Conservation (phyloP, 1,140 invertebrate genomes). For the Drosophila teissieri region DNA sequence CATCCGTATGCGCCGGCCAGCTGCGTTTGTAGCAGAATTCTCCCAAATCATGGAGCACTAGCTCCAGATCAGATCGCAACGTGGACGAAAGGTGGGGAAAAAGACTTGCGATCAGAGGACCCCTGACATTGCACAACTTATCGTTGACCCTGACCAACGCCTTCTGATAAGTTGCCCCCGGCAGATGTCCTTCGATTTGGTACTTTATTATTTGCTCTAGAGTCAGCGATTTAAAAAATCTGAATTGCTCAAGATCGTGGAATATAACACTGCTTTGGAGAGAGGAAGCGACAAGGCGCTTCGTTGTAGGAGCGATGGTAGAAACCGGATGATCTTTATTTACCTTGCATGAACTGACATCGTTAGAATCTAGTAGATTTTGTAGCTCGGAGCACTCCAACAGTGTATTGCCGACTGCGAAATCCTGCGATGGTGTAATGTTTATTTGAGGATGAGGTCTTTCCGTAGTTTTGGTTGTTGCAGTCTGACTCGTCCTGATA, state of each 20-base stretch:
- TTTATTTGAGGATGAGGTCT: not conserved
- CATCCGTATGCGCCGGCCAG: not conserved
- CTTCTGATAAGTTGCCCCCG: slow-evolving; percentile 36
- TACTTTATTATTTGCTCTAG: slow-evolving; percentile 31
- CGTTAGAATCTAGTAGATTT: slow-evolving; percentile 23
- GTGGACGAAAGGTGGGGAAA: slow-evolving; percentile 29
- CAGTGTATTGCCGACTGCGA: slow-evolving; percentile 47
- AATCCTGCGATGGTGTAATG: slow-evolving; percentile 51
- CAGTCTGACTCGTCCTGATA: not conserved
- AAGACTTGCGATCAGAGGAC: slow-evolving; percentile 33
- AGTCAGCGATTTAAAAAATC: slow-evolving; percentile 30
- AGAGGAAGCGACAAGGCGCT: too few species aligned
- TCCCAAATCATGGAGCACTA: slow-evolving; percentile 26
- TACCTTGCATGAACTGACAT: slow-evolving; percentile 46
- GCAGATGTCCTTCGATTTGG: slow-evolving; percentile 32
- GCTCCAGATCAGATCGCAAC: slow-evolving; percentile 33
- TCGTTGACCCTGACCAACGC: slow-evolving; percentile 37
- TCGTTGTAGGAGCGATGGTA: not conserved
- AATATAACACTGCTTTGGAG: slow-evolving; percentile 23
- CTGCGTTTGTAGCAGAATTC: slow-evolving; percentile 38
- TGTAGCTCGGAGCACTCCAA: slow-evolving; percentile 50
- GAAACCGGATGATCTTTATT: slow-evolving; percentile 22
- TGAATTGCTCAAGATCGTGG: slow-evolving; percentile 28
- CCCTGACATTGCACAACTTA: slow-evolving; percentile 29
- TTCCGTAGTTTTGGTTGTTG: not conserved